These are phyloP conservation scores for Monochamus alternatus DNA, from an alignment of 2,888 invertebrate species.

Conservation along the genomic window DNA sequence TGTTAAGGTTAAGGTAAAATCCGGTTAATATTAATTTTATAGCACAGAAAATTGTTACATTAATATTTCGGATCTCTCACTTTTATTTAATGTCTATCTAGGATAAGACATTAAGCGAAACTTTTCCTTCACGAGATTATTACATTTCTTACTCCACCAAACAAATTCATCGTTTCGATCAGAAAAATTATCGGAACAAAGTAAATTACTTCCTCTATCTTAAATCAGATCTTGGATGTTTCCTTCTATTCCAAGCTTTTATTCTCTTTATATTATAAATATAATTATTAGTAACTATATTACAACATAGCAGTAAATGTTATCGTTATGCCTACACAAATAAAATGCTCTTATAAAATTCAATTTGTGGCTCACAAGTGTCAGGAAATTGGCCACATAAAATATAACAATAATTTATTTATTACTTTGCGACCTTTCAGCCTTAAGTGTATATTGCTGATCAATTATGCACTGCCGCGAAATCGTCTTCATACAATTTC, in stretches of 20 bases:
- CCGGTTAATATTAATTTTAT: no score
- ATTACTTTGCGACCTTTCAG: background rate
- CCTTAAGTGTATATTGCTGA: constrained; percentile 11
- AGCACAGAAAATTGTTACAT: no score
- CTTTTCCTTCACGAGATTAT: background rate
- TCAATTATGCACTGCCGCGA: constrained; percentile 6
- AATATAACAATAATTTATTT: no score
- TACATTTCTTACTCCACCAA: background rate
- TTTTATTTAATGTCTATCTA: background rate
- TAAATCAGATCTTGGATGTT: background rate
- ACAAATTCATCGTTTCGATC: background rate
- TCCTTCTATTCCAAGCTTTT: background rate
- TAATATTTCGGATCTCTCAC: background rate
- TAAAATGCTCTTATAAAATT: no score
- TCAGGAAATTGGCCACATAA: no score
- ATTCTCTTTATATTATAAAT: no score
- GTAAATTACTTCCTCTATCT: background rate
- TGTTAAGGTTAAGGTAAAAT: no score
- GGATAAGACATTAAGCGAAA: background rate
- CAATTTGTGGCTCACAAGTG: no score
- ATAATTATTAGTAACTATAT: no score
- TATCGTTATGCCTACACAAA: no score
- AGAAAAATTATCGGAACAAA: background rate
- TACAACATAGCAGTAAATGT: no score
- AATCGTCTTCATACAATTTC: background rate